Evolutionary conservation across 2,797 vertebrate genomes (phyloP).

Genomic region (Halcyon smyrnensis): DNA sequence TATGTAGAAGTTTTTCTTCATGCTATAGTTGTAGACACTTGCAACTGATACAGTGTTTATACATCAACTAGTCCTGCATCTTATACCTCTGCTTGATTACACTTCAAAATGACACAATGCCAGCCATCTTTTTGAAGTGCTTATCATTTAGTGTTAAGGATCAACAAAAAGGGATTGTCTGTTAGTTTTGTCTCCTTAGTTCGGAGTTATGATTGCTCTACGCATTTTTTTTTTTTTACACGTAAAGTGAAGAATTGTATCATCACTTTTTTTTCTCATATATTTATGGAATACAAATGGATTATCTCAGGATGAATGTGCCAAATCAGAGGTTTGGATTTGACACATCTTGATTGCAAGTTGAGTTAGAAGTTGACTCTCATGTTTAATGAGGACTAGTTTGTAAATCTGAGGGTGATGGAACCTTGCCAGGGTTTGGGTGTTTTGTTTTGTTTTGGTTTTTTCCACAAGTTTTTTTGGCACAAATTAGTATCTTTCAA

Average conservation of each 20-base stretch:
- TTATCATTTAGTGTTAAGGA: not conserved
- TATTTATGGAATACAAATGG: not conserved
- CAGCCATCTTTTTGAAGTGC: not conserved
- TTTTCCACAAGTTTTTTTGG: not conserved
- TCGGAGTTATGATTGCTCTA: not conserved
- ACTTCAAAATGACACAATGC: not conserved
- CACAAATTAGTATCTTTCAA: not conserved
- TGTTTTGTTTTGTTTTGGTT: not conserved
- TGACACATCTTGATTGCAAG: not conserved
- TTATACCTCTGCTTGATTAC: not conserved
- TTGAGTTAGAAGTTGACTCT: not conserved
- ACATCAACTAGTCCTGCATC: not conserved
- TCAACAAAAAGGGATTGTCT: not conserved
- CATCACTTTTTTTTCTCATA: not conserved
- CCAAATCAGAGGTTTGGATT: not conserved
- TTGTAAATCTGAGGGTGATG: not conserved
- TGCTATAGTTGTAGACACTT: not conserved
- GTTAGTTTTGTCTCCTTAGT: not conserved
- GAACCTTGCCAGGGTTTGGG: not conserved
- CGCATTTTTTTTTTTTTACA: not conserved
- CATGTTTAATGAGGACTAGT: not conserved
- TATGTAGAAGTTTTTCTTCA: conserved; percentile 7
- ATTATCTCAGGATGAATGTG: not conserved
- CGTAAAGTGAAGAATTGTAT: not conserved
- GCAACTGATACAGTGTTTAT: not conserved